Base-by-base conservation (phyloP, 2,888 invertebrate species). In the Harpalus rufipes region DNA sequence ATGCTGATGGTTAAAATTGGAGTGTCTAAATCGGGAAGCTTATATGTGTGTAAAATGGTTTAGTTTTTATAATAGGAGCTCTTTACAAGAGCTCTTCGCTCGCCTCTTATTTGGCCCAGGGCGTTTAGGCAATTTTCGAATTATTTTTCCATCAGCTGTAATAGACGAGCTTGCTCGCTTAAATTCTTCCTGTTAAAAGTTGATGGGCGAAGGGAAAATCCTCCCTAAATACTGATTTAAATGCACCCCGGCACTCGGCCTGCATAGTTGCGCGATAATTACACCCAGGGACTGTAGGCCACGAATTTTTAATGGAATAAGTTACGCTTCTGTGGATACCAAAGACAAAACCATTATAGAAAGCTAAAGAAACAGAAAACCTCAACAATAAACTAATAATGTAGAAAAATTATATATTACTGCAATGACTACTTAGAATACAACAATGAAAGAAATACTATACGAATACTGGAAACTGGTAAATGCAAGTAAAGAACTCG, bases 121-220 rank as follows among this genome's bases (percentile, higher is more conserved):
- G 84, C 84, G 59, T 41, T 39, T 56, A 80, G 84, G 84, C 84
- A 85, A 85, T 85, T 85, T 85, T 79, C 84, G 68, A 85, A 85
- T 85, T 85, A 85, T 85, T 85, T 85, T 85, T 85, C 84, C 84
- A 85, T 85, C 84, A 85, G 68, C 68, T 80, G 84, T 85, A 85
- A 79, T 85, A 85, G 84, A 85, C 61, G 84, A 80, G 84, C 79
- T 63, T 65, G 84, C 44, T 79, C 80, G 79, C 79, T 85, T 85
- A 65, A 85, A 85, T 85, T 85, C 84, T 85, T 85, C 79, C 80
- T 85, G 79, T 85, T 85, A 44, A 84, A 79, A 85, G 51, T 85
- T 85, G 84, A 85, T 85, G 84, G 79, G 76, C 68, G 44, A 14
- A 25, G 72, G 51, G 51, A 78, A 58, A 78, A 78, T 78, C 51